Evolutionary conservation across 2,113 vertebrate genomes (phyloP), one percentile per base, ranked within the genome.

Genomic region (Picathartes gymnocephalus): DNA sequence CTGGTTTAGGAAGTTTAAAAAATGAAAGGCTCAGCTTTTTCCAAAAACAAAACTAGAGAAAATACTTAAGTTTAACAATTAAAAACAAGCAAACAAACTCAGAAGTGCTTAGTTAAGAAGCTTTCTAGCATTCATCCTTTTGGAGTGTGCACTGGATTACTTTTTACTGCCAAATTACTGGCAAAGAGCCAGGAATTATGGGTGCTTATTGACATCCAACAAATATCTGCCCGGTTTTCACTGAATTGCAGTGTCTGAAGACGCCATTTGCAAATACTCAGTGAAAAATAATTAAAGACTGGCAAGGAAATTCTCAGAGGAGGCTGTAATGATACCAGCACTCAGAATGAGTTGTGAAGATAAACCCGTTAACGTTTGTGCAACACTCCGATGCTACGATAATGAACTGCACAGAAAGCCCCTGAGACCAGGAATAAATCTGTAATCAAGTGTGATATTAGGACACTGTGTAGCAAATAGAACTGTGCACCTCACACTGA

Each of bases 361-460:
- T 86, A 90, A 81, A 83, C 40, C 22, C 0, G 1, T 61, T 86
- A 86, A 80, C 90, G 21, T 81, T 94, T 90, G 76, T 44, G 68
- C 77, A 94, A 72, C 50, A 47, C 62, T 86, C 35, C 0, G 19
- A 69, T 65, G 22, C 62, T n/a, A 4, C 0, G 17, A 92, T 90
- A 95, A 96, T 81, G 79, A 96, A 81, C 87, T 73, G 60, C 74
- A 62, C 11, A 30, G 51, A 85, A 81, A 88, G 50, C 87, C 72
- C 79, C 24, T 17, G 66, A 81, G 81, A 86, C 47, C 14, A 74
- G 76, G 58, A 81, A 78, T 86, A 86, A 86, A 86, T 81, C 58
- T 83, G 68, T 77, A 90, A 95, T 83, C 79, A 86, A 81, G 39
- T 51, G 51, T 45, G 61, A 15, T 61, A 81, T 90, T 58, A 91